Percentiles rank a stretch among this genome's conserved stretches.
Evolutionary conservation across 2,797 vertebrate genomes (phyloP).

Genomic region (Pangasius sanitwongsei): DNA sequence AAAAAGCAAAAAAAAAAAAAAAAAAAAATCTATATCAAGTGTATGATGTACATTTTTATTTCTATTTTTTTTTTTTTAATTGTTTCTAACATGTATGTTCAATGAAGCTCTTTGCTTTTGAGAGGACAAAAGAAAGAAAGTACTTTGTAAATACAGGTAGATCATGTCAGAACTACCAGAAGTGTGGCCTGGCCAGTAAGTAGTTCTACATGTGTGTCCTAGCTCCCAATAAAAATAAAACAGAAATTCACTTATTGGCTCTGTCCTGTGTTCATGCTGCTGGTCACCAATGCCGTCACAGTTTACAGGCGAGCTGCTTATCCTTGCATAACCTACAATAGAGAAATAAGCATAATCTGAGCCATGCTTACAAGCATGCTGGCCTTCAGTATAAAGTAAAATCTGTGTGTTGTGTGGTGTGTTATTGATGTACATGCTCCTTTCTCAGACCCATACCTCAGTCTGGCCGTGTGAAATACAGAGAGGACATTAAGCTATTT

Average conservation of each 20-base stretch:
- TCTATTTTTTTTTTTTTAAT: constrained; percentile 94
- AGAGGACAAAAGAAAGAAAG: constrained; percentile 54
- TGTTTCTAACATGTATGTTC: constrained; percentile 95
- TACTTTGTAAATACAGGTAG: constrained; percentile 85
- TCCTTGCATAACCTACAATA: background rate
- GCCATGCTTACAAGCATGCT: background rate
- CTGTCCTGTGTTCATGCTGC: constrained; percentile 38
- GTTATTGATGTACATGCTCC: background rate
- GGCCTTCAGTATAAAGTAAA: background rate
- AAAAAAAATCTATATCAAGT: constrained; percentile 88
- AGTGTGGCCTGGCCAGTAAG: constrained; percentile 56
- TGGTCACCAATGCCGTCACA: background rate
- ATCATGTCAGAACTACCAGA: constrained; percentile 77
- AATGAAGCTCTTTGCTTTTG: constrained; percentile 85
- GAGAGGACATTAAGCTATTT: constrained; percentile 41
- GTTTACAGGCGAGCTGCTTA: background rate
- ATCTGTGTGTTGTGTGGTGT: background rate
- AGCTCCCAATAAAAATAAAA: constrained; percentile 58
- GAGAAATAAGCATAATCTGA: background rate
- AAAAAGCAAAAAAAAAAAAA: constrained; percentile 83
- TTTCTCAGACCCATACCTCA: constrained; percentile 13
- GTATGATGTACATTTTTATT: constrained; percentile 98
- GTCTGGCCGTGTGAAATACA: constrained; percentile 44
- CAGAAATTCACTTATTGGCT: constrained; percentile 31
- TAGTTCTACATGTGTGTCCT: constrained; percentile 58